Percentiles rank a stretch among this genome's conserved stretches.
These are phyloP conservation scores for Brachyopa scutellaris DNA, from an alignment of 2,888 invertebrate species.

Conservation along the genomic window DNA sequence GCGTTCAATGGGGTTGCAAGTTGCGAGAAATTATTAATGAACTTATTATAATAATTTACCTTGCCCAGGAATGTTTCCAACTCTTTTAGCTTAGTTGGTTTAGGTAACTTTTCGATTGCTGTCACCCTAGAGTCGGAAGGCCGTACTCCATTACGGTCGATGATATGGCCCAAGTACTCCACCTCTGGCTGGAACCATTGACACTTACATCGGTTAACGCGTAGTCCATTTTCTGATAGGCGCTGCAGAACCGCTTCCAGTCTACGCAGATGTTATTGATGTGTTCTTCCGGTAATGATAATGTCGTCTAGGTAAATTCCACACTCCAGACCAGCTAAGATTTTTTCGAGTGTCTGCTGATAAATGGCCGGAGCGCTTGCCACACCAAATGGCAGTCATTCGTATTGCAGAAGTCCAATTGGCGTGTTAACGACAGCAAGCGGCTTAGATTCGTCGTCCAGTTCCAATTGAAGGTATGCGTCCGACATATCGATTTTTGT, in stretches of 20 bases:
- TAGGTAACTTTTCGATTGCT: conserved; percentile 11
- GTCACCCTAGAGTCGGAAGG: conserved; percentile 41
- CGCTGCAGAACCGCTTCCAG: conserved; percentile 73
- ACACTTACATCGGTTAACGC: conserved; percentile 76
- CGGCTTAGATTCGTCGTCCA: conserved; percentile 74
- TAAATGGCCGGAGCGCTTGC: conserved; percentile 78
- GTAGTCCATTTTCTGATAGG: conserved; percentile 68
- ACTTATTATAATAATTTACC: conserved; percentile 75
- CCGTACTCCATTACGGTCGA: conserved; percentile 51
- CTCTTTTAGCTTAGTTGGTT: conserved; percentile 30
- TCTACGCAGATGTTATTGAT: conserved; percentile 71
- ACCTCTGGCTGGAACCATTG: conserved; percentile 76
- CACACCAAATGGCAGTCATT: conserved; percentile 78
- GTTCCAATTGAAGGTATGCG: conserved; percentile 77
- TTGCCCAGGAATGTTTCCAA: too few species aligned
- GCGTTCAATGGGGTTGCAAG: conserved; percentile 74
- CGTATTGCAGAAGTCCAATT: conserved; percentile 76
- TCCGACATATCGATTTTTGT: conserved; percentile 75
- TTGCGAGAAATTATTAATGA: conserved; percentile 55
- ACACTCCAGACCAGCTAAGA: conserved; percentile 76
- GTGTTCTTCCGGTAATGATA: conserved; percentile 72
- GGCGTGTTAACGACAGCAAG: conserved; percentile 77
- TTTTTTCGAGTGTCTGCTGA: conserved; percentile 76
- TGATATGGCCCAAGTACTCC: conserved; percentile 75
- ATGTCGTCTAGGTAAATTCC: conserved; percentile 77